Percentiles rank a stretch among this genome's conserved stretches.
Conservation (phyloP, 1,140 invertebrate genomes). For the Drosophila repleta region DNA sequence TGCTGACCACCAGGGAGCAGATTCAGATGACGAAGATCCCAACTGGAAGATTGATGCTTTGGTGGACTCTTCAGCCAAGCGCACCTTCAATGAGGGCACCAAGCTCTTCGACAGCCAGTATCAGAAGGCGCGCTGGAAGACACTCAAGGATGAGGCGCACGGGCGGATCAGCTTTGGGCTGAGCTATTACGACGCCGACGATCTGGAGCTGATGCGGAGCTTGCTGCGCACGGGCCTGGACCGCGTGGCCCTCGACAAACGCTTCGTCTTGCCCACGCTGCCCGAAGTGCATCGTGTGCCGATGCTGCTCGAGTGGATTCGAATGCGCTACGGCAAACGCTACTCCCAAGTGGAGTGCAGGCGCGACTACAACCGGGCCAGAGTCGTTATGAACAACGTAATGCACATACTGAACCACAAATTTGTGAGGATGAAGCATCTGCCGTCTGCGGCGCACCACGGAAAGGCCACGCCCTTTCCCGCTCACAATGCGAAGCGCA, state of each 20-base stretch:
- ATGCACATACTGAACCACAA: neutral
- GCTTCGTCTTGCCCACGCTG: constrained; percentile 60
- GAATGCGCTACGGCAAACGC: constrained; percentile 54
- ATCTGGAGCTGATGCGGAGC: constrained; percentile 47
- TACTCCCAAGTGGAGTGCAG: constrained; percentile 39
- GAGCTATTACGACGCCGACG: constrained; percentile 43
- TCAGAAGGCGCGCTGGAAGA: neutral
- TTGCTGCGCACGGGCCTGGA: constrained; percentile 48
- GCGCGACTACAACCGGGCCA: neutral
- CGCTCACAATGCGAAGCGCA: neutral
- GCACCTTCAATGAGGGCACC: constrained; percentile 19
- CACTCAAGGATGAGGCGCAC: rapidly evolving
- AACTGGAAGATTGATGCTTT: constrained; percentile 4
- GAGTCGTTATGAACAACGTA: constrained; percentile 18
- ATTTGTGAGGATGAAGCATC: neutral
- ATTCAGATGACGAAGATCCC: constrained; percentile 17
- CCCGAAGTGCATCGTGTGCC: constrained; percentile 60
- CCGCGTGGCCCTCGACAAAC: constrained; percentile 44
- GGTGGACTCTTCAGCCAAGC: constrained; percentile 36
- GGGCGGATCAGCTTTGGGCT: constrained; percentile 31
- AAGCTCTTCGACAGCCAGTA: constrained; percentile 39
- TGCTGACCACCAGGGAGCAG: constrained; percentile 38
- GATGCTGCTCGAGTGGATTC: constrained; percentile 65
- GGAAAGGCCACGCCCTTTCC: neutral
- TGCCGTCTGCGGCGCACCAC: neutral